A percentile compares a stretch with the other conserved stretches of the same genome.
phyloP scores from a whole-genome alignment of 2,888 invertebrate species.

The Macropis europaea region DNA sequence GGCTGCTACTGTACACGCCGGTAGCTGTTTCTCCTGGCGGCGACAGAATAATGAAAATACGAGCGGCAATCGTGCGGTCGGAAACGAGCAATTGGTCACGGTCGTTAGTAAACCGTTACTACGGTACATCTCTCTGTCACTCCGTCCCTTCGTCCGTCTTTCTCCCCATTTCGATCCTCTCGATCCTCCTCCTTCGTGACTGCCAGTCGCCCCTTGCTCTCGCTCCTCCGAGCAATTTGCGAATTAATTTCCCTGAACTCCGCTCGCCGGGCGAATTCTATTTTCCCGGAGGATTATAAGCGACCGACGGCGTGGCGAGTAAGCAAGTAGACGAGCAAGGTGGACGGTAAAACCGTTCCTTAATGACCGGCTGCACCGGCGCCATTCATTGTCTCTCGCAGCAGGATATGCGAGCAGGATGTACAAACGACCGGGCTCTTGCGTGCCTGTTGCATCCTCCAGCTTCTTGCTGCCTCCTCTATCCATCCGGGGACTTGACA shows the following conservation, averaged over 20 bases:
- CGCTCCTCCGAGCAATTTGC: constrained; percentile 46
- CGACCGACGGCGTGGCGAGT: neutral
- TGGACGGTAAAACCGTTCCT: constrained; percentile 31
- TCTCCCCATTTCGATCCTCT: neutral
- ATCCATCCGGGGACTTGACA: too few relatives aligned
- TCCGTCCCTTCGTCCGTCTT: neutral
- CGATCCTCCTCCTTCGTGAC: neutral
- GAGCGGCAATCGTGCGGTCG: constrained; percentile 58
- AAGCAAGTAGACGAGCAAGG: neutral
- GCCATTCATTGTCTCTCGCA: constrained; percentile 35
- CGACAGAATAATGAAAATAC: constrained; percentile 52
- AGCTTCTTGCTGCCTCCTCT: too few relatives aligned
- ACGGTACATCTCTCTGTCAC: constrained; percentile 34
- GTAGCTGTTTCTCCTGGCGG: constrained; percentile 11
- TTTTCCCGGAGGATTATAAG: constrained; percentile 46
- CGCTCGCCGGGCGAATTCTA: constrained; percentile 58
- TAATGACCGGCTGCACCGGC: constrained; percentile 28
- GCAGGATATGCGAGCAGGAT: too few relatives aligned
- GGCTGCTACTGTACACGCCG: neutral
- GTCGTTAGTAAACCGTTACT: constrained; percentile 67
- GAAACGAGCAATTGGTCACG: constrained; percentile 72
- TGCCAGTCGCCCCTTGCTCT: neutral
- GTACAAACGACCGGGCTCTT: too few relatives aligned
- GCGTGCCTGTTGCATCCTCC: too few relatives aligned
- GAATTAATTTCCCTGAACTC: constrained; percentile 63